Conservation (phyloP, 2,113 vertebrate species). For the Athene noctua region DNA sequence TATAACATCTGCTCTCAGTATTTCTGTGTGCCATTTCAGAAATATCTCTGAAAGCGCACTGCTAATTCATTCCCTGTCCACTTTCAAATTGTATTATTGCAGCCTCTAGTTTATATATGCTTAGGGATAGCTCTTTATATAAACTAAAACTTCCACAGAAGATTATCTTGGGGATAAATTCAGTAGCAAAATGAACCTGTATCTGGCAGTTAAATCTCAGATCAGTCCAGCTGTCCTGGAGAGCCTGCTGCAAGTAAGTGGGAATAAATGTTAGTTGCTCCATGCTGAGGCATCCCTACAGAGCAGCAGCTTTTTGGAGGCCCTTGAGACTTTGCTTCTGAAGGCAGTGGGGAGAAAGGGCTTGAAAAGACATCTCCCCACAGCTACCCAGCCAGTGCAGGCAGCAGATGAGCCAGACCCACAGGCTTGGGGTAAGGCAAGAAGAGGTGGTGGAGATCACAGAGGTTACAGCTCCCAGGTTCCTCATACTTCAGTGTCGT, state of each 20-base stretch:
- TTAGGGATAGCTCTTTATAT: neutral
- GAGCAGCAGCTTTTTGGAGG: neutral
- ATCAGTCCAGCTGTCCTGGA: neutral
- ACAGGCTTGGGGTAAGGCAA: neutral
- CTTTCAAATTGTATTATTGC: constrained; percentile 12
- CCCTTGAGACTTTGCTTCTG: neutral
- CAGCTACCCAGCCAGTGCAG: neutral
- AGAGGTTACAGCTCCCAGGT: neutral
- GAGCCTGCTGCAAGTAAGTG: neutral
- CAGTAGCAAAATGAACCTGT: neutral
- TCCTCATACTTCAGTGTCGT: neutral
- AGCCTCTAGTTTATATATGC: constrained; percentile 22
- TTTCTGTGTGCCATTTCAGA: constrained; percentile 48
- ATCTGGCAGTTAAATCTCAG: neutral
- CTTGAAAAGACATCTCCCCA: neutral
- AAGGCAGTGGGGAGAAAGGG: neutral
- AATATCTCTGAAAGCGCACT: constrained; percentile 29
- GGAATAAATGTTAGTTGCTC: neutral
- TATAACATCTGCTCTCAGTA: constrained; percentile 53
- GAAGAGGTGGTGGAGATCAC: neutral
- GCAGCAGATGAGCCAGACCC: neutral
- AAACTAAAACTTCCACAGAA: constrained; percentile 14
- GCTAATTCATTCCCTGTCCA: constrained; percentile 33
- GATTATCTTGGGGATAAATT: constrained; percentile 7
- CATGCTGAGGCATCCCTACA: neutral